These are phyloP conservation scores for Monoplex corrugatus DNA, from an alignment of 2,888 invertebrate genomes.

Conservation along the genomic window DNA sequence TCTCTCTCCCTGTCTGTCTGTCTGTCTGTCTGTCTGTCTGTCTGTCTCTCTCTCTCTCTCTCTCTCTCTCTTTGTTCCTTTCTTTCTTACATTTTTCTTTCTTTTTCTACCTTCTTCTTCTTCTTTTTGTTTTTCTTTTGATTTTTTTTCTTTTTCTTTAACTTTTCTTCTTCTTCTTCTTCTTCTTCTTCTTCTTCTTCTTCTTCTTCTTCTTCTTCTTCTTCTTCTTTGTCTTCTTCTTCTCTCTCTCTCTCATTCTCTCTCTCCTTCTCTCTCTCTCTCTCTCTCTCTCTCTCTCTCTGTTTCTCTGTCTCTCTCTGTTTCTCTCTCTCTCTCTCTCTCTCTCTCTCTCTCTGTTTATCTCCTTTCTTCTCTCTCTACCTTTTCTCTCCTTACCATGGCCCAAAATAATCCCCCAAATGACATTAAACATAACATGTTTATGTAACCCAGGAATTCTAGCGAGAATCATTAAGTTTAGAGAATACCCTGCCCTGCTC, in stretches of 20 bases:
- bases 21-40: no score
- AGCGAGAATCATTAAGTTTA: no score
- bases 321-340: background rate
- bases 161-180: no score
- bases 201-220: background rate
- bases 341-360: background rate
- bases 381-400: background rate
- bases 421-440: no score
- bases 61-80: constrained; percentile 15
- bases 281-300: background rate
- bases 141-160: no score
- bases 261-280: background rate
- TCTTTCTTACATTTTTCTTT: no score
- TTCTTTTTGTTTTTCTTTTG: no score
- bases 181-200: no score
- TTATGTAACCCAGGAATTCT: no score
- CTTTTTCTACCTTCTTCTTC: no score
- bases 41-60: background rate
- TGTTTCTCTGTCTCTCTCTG: background rate
- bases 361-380: background rate
- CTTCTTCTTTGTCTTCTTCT: background rate
- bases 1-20: background rate
- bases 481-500: no score
- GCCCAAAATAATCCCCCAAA: no score
- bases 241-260: background rate